Evolutionary conservation across 2,797 vertebrate species (phyloP), one percentile per base, ranked within the genome.

Genomic region (Pantherophis alleghaniensis): DNA sequence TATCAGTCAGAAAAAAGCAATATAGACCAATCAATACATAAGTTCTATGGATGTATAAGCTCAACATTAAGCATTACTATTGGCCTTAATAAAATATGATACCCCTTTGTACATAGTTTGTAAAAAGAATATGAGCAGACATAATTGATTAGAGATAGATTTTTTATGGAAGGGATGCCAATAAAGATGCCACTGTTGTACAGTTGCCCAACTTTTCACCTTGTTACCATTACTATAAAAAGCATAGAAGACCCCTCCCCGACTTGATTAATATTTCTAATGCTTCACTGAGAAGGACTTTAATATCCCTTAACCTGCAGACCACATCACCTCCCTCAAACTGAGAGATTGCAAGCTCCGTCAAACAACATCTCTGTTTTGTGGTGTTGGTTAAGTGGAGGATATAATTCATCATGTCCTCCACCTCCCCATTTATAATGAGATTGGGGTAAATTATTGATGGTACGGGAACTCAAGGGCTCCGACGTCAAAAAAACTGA

Each of bases 1-100:
- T 96, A 90, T 63, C 93, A 94, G 90, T 95, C 91, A 20, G 47
- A 57, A 87, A 91, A 95, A 94, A 93, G 63, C 53, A 16, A 95
- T 90, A 69, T 93, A 92, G 69, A 92, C 89, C 69, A 91, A 86
- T 92, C 95, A 24, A 86, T 94, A 93, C 86, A 92, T 91, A 92
- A 93, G 56, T 94, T 93, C 90, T 92, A 57, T 32, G 83, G 94
- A 91, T 20, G 7, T 59, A 89, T 53, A 66, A 93, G 95, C 37
- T 95, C 93, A 94, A 47, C 94, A 94, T 88, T 42, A 92, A 96
- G 86, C 93, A 88, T 63, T 83, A 63, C 90, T 92, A 92, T 59
- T 95, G 86, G 89, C 87, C 22, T 88, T 95, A 95, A 94, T 4
- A 90, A 94, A 88, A 93, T 86, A 86, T 55, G 92, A 87, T 20